Conservation (phyloP, 1,140 invertebrate genomes). For the Paramacrobiotus metropolitanus region DNA sequence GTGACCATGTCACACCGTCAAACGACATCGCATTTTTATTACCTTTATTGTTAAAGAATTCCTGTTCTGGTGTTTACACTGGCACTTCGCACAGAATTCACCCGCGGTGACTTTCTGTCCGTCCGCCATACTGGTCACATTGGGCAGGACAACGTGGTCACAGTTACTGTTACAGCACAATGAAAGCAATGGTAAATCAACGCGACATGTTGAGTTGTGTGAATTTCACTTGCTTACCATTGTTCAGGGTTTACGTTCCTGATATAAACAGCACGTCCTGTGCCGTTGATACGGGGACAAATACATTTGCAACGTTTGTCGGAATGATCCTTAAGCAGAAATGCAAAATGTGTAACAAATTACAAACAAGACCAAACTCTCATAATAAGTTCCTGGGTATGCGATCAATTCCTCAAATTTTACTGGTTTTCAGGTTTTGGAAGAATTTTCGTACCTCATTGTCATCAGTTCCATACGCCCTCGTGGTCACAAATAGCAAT, state of each 20-base stretch:
- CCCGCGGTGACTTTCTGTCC: not conserved
- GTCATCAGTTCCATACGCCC: too few species aligned
- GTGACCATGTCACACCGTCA: too few species aligned
- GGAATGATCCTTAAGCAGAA: not conserved
- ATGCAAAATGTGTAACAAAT: too few species aligned
- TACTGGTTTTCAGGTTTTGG: too few species aligned
- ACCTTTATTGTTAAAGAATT: not conserved
- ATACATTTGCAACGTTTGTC: conserved; percentile 1
- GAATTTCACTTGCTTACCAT: too few species aligned
- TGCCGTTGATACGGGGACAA: not conserved
- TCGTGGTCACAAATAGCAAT: too few species aligned
- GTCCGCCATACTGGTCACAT: not conserved
- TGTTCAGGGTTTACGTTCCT: not conserved
- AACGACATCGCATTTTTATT: too few species aligned
- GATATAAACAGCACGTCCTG: not conserved
- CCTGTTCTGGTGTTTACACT: not conserved
- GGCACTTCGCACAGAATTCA: not conserved
- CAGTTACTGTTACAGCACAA: not conserved
- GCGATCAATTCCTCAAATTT: too few species aligned
- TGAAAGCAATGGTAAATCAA: not conserved
- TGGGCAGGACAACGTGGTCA: not conserved
- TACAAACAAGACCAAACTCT: too few species aligned
- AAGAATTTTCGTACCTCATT: too few species aligned
- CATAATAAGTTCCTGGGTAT: too few species aligned
- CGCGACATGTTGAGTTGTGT: too few species aligned